Conservation (phyloP, 2,113 vertebrate genomes). For the Pteropus alecto region DNA sequence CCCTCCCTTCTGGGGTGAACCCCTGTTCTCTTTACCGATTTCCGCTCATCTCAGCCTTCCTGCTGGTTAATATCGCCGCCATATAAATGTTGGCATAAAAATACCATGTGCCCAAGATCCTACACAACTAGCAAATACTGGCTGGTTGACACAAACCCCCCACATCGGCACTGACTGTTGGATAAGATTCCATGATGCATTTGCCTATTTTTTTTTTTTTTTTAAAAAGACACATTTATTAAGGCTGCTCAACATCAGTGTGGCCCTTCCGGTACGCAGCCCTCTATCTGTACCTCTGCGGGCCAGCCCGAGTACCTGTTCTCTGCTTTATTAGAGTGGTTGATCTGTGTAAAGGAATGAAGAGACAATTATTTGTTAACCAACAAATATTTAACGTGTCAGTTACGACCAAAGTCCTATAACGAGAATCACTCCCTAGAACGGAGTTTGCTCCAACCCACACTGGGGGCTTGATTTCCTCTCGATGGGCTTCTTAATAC, state of each 20-base stretch:
- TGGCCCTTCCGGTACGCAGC: constrained; percentile 79
- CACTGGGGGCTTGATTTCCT: not conserved
- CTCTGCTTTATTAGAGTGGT: constrained; percentile 73
- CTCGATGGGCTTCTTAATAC: not conserved
- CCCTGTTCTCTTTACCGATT: too few species aligned
- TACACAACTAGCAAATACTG: not conserved
- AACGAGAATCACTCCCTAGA: not conserved
- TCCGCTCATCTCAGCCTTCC: not conserved
- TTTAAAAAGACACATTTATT: not conserved
- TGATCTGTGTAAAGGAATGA: constrained; percentile 77
- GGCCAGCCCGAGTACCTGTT: constrained; percentile 84
- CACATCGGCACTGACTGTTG: not conserved
- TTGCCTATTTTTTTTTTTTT: not conserved
- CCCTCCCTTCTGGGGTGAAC: not conserved
- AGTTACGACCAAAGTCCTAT: not conserved
- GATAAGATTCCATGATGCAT: not conserved
- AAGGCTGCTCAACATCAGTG: not conserved
- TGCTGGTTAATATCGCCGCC: not conserved
- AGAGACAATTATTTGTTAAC: not conserved
- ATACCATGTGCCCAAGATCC: too few species aligned
- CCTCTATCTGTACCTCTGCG: constrained; percentile 85
- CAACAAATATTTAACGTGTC: not conserved
- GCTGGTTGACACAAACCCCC: not conserved
- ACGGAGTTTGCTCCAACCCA: not conserved
- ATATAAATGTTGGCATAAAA: not conserved